Conservation (phyloP, 1,140 invertebrate species). For the Tetramorium alpestre region DNA sequence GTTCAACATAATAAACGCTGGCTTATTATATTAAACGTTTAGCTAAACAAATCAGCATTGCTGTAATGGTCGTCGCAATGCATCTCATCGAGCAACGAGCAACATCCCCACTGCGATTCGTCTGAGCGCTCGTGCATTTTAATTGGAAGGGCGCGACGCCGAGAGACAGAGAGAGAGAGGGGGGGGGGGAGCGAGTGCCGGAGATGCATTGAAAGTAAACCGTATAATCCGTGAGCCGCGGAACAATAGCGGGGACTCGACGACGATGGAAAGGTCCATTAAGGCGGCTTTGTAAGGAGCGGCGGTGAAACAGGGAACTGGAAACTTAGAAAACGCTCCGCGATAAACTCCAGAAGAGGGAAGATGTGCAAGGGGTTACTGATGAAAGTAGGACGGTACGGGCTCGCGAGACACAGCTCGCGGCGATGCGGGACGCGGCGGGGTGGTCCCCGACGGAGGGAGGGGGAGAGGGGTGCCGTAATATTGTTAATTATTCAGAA, state of each 20-base stretch:
- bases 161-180: background rate
- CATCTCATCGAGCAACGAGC: background rate
- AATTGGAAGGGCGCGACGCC: conserved; percentile 60
- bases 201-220: conserved; percentile 72
- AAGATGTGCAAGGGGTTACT: conserved; percentile 4
- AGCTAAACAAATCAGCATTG: conserved; percentile 12
- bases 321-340: conserved; percentile 65
- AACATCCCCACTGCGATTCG: background rate
- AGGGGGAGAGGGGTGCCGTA: conserved; percentile 64
- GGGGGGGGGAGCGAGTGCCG: background rate
- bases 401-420: conserved; percentile 8
- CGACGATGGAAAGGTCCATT: conserved; percentile 75
- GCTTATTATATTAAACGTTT: conserved; percentile 9
- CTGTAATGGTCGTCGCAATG: background rate
- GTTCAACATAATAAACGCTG: background rate
- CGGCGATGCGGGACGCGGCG: background rate
- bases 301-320: conserved; percentile 56
- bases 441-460: too few relatives aligned
- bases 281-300: conserved; percentile 74
- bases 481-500: conserved; percentile 81
- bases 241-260: conserved; percentile 71
- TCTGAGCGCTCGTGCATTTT: conserved; percentile 61
- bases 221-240: conserved; percentile 71
- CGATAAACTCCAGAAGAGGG: conserved; percentile 45
- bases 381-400: conserved; percentile 37